Evolutionary conservation across 2,113 vertebrate genomes (phyloP).

Genomic region (Rhea pennata): DNA sequence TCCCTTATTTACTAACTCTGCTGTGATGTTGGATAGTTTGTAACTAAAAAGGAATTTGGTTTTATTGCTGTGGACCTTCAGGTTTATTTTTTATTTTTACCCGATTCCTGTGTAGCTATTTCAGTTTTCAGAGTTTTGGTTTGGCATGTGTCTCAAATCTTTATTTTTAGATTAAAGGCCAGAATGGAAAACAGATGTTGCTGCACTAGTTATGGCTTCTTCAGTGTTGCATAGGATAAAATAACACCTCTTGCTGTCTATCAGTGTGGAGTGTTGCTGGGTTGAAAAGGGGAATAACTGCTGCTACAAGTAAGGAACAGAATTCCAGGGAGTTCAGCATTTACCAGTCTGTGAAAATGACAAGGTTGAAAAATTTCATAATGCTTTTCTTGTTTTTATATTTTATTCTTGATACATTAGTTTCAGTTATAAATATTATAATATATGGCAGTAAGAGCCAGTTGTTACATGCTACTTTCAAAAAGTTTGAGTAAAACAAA

Average conservation of each 20-base stretch:
- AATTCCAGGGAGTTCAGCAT: background rate
- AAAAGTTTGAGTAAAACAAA: background rate
- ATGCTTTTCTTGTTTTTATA: background rate
- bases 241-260: conserved; percentile 18
- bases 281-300: background rate
- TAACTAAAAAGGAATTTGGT: conserved; percentile 59
- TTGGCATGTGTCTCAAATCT: conserved; percentile 58
- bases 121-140: conserved; percentile 65
- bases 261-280: background rate
- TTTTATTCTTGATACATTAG: background rate
- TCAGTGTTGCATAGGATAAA: background rate
- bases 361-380: background rate
- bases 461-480: background rate
- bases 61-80: conserved; percentile 52
- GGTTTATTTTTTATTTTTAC: conserved; percentile 70
- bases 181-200: conserved; percentile 71
- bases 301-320: background rate
- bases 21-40: conserved; percentile 34
- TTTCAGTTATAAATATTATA: conserved; percentile 19
- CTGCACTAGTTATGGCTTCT: background rate
- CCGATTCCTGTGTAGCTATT: conserved; percentile 60
- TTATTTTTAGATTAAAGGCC: conserved; percentile 70
- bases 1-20: conserved; percentile 30
- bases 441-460: background rate
- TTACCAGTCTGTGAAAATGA: background rate